Conservation (phyloP, 2,113 vertebrate genomes). For the Hippolais icterina region DNA sequence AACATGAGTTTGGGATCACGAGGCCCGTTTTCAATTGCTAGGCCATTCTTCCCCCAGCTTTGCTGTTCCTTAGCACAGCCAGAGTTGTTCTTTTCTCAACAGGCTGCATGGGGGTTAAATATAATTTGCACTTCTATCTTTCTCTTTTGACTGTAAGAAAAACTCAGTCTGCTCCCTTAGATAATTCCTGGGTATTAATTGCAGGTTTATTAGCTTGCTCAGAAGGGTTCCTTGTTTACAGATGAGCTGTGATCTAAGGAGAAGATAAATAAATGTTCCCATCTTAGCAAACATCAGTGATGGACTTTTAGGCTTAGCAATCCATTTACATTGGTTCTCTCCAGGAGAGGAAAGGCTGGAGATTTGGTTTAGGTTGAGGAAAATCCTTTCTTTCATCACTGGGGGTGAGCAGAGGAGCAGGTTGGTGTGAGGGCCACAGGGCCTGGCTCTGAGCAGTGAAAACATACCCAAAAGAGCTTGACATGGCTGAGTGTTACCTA, state of each 20-base stretch:
- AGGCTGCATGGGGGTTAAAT: not conserved
- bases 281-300: not conserved
- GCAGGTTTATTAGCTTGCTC: constrained; percentile 12
- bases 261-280: not conserved
- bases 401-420: not conserved
- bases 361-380: not conserved
- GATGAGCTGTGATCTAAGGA: constrained; percentile 10
- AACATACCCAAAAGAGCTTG: not conserved
- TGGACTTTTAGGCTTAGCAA: not conserved
- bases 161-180: not conserved
- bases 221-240: not conserved
- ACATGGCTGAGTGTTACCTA: not conserved
- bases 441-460: not conserved
- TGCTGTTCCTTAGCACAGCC: not conserved
- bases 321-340: not conserved
- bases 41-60: not conserved
- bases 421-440: not conserved
- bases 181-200: constrained; percentile 11
- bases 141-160: not conserved
- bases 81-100: not conserved
- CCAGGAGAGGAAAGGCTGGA: not conserved
- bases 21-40: not conserved
- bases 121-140: not conserved
- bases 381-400: not conserved
- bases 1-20: not conserved